phyloP scores from a whole-genome alignment of 2,113 vertebrate species.

The Tautogolabrus adspersus region DNA sequence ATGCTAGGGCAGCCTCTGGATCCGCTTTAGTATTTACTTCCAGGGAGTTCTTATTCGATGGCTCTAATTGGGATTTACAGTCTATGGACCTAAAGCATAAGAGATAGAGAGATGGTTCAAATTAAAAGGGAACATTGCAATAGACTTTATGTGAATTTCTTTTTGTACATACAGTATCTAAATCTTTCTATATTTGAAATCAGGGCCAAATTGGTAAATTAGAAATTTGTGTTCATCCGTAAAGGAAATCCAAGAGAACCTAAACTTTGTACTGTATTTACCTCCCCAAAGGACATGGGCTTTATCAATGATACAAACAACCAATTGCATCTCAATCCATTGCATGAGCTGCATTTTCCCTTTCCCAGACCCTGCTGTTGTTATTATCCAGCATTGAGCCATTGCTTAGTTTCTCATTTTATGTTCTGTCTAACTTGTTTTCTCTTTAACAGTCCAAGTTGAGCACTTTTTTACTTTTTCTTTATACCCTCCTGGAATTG shows the following conservation, averaged over 20 bases:
- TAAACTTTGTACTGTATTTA: background rate
- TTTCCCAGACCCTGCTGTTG: too few species aligned
- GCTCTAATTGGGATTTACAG: slow-evolving; percentile 88
- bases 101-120: background rate
- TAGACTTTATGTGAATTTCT: background rate
- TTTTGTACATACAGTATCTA: background rate
- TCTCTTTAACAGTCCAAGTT: too few species aligned
- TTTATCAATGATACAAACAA: background rate
- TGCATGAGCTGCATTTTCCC: too few species aligned
- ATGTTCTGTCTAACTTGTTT: too few species aligned
- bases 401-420: too few species aligned
- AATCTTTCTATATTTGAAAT: background rate
- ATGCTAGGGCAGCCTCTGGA: slow-evolving; percentile 86
- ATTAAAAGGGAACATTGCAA: background rate
- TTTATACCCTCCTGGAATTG: too few species aligned
- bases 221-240: background rate
- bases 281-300: background rate
- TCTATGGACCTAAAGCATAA: slow-evolving; percentile 88
- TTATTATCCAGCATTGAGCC: too few species aligned
- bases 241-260: background rate
- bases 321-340: too few species aligned
- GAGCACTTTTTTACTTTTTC: too few species aligned
- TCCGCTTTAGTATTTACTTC: slow-evolving; percentile 88
- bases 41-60: slow-evolving; percentile 84
- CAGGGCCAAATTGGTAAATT: background rate